Evolutionary conservation across 2,888 invertebrate genomes (phyloP).

Genomic region (Chloromyia formosa): DNA sequence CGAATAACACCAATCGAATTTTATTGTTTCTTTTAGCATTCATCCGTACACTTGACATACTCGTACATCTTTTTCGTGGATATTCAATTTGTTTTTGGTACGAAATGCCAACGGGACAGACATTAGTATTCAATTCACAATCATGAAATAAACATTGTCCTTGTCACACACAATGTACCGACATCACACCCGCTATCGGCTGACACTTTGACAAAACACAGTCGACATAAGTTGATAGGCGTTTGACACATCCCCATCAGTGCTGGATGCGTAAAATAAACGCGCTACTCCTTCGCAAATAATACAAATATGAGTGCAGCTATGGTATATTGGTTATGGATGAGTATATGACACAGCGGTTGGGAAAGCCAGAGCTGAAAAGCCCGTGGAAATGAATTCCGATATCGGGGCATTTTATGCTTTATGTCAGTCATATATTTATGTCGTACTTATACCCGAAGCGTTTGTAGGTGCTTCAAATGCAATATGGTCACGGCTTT

Average conservation of each 20-base stretch:
- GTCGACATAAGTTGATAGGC: constrained; percentile 39
- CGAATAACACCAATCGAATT: constrained; percentile 4
- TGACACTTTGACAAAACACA: constrained; percentile 28
- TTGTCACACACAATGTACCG: constrained; percentile 19
- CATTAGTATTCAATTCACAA: constrained; percentile 38
- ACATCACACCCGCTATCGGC: not conserved
- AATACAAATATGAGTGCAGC: not conserved
- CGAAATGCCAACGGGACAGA: not conserved
- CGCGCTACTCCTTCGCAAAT: not conserved
- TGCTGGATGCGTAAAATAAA: not conserved
- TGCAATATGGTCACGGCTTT: not conserved
- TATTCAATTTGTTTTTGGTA: constrained; percentile 33
- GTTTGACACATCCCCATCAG: constrained; percentile 39
- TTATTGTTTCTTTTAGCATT: constrained; percentile 30
- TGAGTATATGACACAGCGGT: not conserved
- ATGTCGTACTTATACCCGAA: constrained; percentile 5
- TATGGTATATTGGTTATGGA: not conserved
- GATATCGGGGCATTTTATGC: constrained; percentile 41
- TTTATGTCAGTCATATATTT: constrained; percentile 45
- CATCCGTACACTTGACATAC: constrained; percentile 1
- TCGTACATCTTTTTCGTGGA: constrained; percentile 11
- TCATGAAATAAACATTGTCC: constrained; percentile 37
- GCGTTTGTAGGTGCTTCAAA: not conserved
- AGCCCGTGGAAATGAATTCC: constrained; percentile 33
- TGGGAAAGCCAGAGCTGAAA: not conserved